These are phyloP conservation scores for Adelognathus sp. DNA, from an alignment of 2,888 invertebrate genomes.

Conservation along the genomic window DNA sequence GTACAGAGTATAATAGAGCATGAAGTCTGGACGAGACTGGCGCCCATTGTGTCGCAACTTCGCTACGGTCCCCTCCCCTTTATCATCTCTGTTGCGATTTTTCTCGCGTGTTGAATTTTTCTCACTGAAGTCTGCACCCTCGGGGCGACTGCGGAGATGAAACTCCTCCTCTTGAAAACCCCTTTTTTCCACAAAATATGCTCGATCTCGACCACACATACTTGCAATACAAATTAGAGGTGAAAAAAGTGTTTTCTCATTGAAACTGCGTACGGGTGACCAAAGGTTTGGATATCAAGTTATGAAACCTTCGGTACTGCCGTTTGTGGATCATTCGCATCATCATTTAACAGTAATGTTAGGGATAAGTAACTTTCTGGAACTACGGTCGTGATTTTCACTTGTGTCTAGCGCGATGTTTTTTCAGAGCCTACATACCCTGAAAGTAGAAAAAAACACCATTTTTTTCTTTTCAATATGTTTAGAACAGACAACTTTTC, in stretches of 20 bases:
- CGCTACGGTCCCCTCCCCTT: not conserved
- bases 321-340: not conserved
- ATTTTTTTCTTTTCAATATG: too few species aligned
- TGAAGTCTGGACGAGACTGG: slow-evolving; percentile 26
- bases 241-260: not conserved
- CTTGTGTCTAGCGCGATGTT: too few species aligned
- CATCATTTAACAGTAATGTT: too few species aligned
- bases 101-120: slow-evolving; percentile 44
- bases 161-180: slow-evolving; percentile 34
- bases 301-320: not conserved
- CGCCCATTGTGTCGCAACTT: slow-evolving; percentile 38
- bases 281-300: slow-evolving; percentile 5
- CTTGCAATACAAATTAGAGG: slow-evolving; percentile 18
- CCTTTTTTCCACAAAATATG: slow-evolving; percentile 49
- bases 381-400: too few species aligned
- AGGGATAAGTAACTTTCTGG: too few species aligned
- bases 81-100: slow-evolving; percentile 49
- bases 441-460: too few species aligned
- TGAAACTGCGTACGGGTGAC: not conserved
- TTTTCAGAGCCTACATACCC: too few species aligned
- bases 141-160: slow-evolving; percentile 47
- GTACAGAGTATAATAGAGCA: slow-evolving; percentile 30
- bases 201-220: slow-evolving; percentile 8
- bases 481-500: too few species aligned
- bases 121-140: slow-evolving; percentile 27